Percentiles rank a stretch among this genome's conserved stretches.
phyloP scores from a whole-genome alignment of 2,888 invertebrate species.

The Thysanoteuthis rhombus region DNA sequence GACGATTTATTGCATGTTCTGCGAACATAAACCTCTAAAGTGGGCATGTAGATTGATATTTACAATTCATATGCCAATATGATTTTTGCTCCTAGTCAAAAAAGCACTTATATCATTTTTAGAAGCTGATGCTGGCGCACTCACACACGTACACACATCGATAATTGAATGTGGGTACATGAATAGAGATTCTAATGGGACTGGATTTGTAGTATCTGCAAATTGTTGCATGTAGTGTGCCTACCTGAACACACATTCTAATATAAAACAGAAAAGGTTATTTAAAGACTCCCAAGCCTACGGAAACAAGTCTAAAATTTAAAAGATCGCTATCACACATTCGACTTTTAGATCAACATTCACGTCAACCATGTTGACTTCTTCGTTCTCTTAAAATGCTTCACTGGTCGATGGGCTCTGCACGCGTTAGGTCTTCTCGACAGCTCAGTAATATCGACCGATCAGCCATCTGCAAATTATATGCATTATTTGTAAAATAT shows the following conservation, averaged over 20 bases:
- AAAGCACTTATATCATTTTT: too few species aligned
- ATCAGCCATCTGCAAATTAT: not conserved
- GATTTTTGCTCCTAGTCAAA: too few species aligned
- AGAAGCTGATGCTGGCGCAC: too few species aligned
- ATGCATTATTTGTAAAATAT: not conserved
- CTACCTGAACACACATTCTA: not conserved
- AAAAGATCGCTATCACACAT: not conserved
- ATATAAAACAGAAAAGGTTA: not conserved
- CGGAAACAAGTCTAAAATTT: not conserved
- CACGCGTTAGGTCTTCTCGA: not conserved
- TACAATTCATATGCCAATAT: too few species aligned
- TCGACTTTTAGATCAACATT: not conserved
- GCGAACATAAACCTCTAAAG: too few species aligned
- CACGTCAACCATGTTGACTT: not conserved
- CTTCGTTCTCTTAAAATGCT: not conserved
- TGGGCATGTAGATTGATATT: too few species aligned
- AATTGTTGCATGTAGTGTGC: not conserved
- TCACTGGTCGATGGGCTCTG: not conserved
- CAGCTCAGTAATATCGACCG: not conserved
- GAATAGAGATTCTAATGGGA: not conserved
- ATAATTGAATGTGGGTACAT: not conserved
- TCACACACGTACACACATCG: not conserved
- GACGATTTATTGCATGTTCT: too few species aligned
- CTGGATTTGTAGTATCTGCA: not conserved
- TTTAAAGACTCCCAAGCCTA: not conserved